A percentile compares a stretch with the other conserved stretches of the same genome.
Evolutionary conservation across 2,113 vertebrate species (phyloP).

Genomic region (Piliocolobus tephrosceles): DNA sequence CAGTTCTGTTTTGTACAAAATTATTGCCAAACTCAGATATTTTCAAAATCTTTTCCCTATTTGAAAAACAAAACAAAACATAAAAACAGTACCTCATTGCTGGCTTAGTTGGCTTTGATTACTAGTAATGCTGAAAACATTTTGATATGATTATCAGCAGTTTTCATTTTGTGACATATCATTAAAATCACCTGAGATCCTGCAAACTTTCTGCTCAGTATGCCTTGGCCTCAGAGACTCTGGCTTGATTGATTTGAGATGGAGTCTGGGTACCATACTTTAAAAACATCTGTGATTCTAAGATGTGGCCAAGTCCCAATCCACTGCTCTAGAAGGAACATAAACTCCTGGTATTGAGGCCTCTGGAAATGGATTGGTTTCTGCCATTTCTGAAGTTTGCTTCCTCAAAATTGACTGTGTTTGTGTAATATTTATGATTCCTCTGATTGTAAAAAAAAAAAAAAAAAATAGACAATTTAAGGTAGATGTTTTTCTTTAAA

Average conservation of each 20-base stretch:
- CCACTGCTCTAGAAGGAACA: not conserved
- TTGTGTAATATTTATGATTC: not conserved
- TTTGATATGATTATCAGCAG: not conserved
- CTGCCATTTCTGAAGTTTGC: not conserved
- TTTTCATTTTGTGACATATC: not conserved
- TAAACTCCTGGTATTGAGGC: not conserved
- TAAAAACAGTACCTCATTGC: not conserved
- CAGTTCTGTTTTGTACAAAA: not conserved
- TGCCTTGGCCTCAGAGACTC: not conserved
- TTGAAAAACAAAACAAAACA: not conserved
- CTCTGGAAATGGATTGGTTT: not conserved
- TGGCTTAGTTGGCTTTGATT: not conserved
- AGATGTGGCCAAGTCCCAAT: not conserved
- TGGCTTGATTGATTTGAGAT: not conserved
- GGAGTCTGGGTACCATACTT: not conserved
- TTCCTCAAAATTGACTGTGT: not conserved
- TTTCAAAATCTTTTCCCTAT: not conserved
- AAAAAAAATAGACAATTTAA: not conserved
- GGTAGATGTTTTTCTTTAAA: not conserved
- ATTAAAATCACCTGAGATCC: too few relatives aligned
- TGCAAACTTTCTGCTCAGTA: not conserved
- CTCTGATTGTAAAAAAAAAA: not conserved
- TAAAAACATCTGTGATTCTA: not conserved
- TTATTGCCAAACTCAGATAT: not conserved
- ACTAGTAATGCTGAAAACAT: not conserved